A percentile compares a stretch with the other conserved stretches of the same genome.
phyloP scores from a whole-genome alignment of 2,888 invertebrate genomes.

The Acanthosepion lycidas region DNA sequence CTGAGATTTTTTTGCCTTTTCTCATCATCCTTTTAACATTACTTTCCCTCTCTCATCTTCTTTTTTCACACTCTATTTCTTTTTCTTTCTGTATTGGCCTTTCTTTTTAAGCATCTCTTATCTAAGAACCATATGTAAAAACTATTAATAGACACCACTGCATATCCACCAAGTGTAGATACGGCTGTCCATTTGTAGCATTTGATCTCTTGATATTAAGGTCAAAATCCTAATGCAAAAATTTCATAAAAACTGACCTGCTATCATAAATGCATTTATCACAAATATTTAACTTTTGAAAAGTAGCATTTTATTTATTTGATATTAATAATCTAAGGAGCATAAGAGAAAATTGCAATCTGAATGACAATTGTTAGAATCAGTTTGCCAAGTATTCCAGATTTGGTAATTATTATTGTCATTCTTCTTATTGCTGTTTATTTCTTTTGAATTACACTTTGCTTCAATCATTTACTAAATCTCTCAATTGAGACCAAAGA shows the following conservation, averaged over 20 bases:
- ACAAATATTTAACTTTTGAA: no score
- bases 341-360: no score
- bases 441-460: no score
- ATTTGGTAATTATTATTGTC: no score
- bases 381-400: no score
- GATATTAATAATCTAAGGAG: no score
- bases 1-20: not conserved
- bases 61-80: not conserved
- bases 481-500: no score
- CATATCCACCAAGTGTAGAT: not conserved
- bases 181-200: not conserved
- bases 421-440: no score
- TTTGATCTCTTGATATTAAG: not conserved
- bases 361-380: no score
- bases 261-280: not conserved
- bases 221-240: not conserved
- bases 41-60: not conserved
- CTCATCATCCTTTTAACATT: not conserved
- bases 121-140: not conserved
- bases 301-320: no score
- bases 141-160: not conserved
- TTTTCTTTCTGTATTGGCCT: not conserved
- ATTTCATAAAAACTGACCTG: not conserved
- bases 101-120: not conserved
- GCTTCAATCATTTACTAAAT: no score